Percentiles rank a stretch among this genome's conserved stretches.
phyloP scores from a whole-genome alignment of 2,888 invertebrate genomes.

The Cheiracanthium punctorium region DNA sequence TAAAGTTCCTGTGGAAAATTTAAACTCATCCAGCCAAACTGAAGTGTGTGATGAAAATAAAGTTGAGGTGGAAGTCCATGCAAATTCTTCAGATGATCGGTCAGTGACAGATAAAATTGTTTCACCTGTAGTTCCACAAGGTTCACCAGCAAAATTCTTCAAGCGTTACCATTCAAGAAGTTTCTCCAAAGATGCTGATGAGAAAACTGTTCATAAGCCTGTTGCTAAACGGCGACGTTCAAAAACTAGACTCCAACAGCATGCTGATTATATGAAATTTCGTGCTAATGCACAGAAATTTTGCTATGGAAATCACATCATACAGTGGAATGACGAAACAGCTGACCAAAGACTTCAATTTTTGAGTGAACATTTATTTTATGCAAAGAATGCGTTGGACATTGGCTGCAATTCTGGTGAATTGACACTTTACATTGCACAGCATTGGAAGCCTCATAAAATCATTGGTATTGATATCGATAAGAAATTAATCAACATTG shows the following conservation, averaged over 20 bases:
- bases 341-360: conserved; percentile 89
- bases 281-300: conserved; percentile 86
- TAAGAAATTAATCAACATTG: conserved; percentile 86
- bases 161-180: conserved; percentile 71
- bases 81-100: neutral
- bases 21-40: neutral
- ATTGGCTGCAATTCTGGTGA: conserved; percentile 99
- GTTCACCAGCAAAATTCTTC: conserved; percentile 78
- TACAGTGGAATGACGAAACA: conserved; percentile 81
- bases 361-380: conserved; percentile 89
- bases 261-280: conserved; percentile 77
- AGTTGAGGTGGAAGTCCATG: neutral
- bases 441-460: conserved; percentile 88
- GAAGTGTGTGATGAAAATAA: conserved; percentile 26
- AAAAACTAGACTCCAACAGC: conserved; percentile 15
- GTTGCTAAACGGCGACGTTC: conserved; percentile 37
- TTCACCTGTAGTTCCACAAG: conserved; percentile 92
- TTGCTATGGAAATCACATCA: conserved; percentile 97
- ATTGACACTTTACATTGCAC: conserved; percentile 91
- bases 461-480: conserved; percentile 97
- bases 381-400: conserved; percentile 93
- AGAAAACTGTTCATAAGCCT: conserved; percentile 53
- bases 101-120: conserved; percentile 86
- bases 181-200: conserved; percentile 43
- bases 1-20: neutral